These are phyloP conservation scores for Pandion haliaetus DNA, from an alignment of 2,113 vertebrate species.

Conservation along the genomic window DNA sequence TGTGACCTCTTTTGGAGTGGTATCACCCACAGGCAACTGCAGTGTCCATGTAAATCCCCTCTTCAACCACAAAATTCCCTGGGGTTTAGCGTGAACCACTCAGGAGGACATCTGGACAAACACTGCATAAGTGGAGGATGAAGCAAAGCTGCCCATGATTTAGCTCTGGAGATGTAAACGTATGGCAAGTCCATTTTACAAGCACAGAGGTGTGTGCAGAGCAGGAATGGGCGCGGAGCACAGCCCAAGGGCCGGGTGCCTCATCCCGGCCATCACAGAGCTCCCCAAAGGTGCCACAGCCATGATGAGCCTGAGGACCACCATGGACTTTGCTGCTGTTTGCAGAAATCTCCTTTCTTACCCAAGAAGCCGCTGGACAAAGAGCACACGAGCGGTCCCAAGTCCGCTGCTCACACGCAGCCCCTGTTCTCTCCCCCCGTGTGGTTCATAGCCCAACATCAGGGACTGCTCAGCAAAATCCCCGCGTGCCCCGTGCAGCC, in stretches of 20 bases:
- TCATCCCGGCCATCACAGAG: fast-evolving
- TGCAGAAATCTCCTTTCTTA: neutral
- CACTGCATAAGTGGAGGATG: fast-evolving
- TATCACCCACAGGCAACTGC: neutral
- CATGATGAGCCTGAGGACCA: neutral
- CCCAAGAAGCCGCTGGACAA: neutral
- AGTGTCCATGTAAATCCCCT: neutral
- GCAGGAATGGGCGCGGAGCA: neutral
- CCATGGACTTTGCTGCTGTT: too few species aligned
- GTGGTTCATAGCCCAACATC: neutral
- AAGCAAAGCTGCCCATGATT: neutral
- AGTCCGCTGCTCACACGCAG: neutral
- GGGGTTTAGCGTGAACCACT: too few species aligned
- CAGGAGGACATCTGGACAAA: neutral
- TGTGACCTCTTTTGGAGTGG: neutral
- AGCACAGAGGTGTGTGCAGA: neutral
- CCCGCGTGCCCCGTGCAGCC: fast-evolving
- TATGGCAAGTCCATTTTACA: neutral
- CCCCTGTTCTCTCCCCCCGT: fast-evolving
- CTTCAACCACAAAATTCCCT: neutral
- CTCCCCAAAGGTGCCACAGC: neutral
- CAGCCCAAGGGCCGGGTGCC: neutral
- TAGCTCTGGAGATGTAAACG: fast-evolving
- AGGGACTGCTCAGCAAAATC: neutral
- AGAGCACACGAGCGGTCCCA: neutral